Evolutionary conservation across 2,113 vertebrate species (phyloP).

Genomic region (Anolis carolinensis): DNA sequence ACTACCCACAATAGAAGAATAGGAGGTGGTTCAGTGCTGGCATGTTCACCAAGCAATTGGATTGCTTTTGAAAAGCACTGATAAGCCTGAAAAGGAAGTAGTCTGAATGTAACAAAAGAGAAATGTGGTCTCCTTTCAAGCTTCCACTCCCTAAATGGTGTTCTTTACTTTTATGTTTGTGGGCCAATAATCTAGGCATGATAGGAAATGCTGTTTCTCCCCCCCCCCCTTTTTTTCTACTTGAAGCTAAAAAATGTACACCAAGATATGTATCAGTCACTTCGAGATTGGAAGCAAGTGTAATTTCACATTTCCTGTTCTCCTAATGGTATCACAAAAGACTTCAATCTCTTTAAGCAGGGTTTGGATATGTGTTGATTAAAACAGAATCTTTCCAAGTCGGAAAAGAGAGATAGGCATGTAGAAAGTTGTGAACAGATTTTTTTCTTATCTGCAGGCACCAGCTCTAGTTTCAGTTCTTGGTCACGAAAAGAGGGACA

Average conservation of each 20-base stretch:
- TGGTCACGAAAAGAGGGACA: not conserved
- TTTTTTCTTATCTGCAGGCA: not conserved
- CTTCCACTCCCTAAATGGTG: not conserved
- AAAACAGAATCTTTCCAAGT: not conserved
- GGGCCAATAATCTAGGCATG: not conserved
- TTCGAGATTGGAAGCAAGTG: not conserved
- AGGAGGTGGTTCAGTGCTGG: not conserved
- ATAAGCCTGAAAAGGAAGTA: not conserved
- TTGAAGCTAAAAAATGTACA: not conserved
- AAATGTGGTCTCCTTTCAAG: not conserved
- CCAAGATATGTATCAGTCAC: not conserved
- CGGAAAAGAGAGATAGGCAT: not conserved
- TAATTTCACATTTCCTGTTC: slow-evolving; percentile 6
- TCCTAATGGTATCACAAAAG: not conserved
- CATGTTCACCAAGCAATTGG: not conserved
- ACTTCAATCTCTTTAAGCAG: not conserved
- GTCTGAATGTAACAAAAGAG: not conserved
- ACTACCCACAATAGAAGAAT: not conserved
- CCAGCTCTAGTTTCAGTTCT: not conserved
- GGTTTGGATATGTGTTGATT: not conserved
- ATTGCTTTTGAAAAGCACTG: not conserved
- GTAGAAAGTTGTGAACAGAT: not conserved
- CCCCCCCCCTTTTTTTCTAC: not conserved
- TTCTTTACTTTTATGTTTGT: not conserved
- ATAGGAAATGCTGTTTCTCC: not conserved